A percentile compares a stretch with the other conserved stretches of the same genome.
phyloP scores from a whole-genome alignment of 2,113 vertebrate genomes.

The Terrapene triunguis region DNA sequence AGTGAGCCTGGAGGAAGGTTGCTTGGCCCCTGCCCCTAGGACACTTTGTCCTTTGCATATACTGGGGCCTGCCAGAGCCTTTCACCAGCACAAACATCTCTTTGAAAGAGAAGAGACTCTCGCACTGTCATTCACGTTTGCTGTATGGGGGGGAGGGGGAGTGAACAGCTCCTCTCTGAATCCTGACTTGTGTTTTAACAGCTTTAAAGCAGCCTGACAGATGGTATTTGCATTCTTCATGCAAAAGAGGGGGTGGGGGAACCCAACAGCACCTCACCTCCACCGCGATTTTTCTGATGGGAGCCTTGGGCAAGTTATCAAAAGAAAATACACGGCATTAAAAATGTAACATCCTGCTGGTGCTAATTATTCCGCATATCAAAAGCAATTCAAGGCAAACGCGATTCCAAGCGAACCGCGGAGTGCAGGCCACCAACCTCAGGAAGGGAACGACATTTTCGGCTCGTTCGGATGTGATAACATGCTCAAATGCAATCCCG shows the following conservation, averaged over 20 bases:
- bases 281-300: neutral
- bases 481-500: neutral
- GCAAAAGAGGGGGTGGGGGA: neutral
- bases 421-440: neutral
- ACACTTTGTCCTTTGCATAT: neutral
- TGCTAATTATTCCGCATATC: slow-evolving; percentile 9
- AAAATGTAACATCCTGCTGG: slow-evolving; percentile 11
- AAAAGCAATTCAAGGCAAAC: neutral
- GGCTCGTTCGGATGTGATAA: too few species aligned
- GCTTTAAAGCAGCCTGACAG: neutral
- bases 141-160: neutral
- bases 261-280: fast-evolving
- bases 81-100: neutral
- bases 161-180: neutral
- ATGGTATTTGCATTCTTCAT: neutral
- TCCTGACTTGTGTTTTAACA: neutral
- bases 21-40: neutral
- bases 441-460: neutral
- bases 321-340: neutral
- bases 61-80: neutral
- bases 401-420: too few species aligned
- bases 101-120: neutral
- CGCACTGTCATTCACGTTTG: neutral
- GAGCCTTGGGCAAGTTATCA: neutral
- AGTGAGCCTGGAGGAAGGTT: neutral